phyloP scores from a whole-genome alignment of 2,797 vertebrate genomes.

The Coendou prehensilis region DNA sequence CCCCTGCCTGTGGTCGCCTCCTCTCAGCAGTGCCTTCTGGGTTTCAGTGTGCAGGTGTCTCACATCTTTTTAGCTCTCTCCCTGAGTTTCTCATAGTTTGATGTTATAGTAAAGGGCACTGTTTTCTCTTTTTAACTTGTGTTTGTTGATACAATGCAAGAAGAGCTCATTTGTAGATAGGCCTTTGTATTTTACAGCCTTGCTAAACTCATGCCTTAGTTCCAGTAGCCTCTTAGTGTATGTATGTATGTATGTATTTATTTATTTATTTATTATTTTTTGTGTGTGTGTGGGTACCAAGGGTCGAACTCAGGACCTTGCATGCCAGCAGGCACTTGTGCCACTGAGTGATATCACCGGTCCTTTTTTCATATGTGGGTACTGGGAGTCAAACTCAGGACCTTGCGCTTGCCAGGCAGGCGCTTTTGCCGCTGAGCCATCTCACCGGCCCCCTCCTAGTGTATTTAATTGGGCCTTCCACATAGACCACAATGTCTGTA shows the following conservation, averaged over 20 bases:
- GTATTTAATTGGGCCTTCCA: not conserved
- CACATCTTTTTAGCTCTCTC: not conserved
- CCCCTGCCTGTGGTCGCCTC: fast-evolving
- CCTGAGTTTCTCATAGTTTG: not conserved
- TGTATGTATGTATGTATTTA: not conserved
- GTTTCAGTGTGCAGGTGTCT: not conserved
- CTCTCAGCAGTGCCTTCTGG: not conserved
- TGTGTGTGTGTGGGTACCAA: no score
- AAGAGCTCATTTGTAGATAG: not conserved
- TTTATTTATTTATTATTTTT: no score
- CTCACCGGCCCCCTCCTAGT: no score
- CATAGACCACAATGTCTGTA: not conserved
- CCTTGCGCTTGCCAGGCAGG: no score
- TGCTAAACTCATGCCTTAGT: not conserved
- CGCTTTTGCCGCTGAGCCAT: no score
- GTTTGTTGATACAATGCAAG: not conserved
- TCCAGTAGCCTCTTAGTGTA: not conserved
- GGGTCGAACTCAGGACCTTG: no score
- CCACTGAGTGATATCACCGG: no score
- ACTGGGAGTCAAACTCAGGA: no score
- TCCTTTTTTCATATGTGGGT: no score
- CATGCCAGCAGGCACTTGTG: no score
- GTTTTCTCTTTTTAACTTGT: not conserved
- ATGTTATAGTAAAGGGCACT: not conserved
- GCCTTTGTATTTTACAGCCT: not conserved